Base-by-base conservation (phyloP, 2,888 invertebrate species). In the Standfussiana lucernea region DNA sequence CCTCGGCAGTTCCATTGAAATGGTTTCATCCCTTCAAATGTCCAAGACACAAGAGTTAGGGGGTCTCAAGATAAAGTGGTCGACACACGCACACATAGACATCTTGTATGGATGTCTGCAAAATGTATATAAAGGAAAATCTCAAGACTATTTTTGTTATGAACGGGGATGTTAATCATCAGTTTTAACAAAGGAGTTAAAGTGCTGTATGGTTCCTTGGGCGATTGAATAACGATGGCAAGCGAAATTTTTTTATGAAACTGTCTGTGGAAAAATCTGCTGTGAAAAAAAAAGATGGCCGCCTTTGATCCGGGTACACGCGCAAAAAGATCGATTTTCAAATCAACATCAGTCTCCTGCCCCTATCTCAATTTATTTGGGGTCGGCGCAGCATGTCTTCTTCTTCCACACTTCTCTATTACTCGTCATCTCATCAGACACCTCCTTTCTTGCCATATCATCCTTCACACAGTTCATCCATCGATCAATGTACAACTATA, bases 131-230 rank as follows among this genome's bases (percentile, higher is more conserved):
- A 82, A 87, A 85, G 88, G 88, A 89, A 88, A 89, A 91, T 88
- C 87, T 80, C 77, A 71, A 68, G 72, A 85, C 89, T 91, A 89
- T 89, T 91, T 89, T 88, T 86, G 81, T 87, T 78, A 82, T 85
- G 77, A 82, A 85, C 71, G 53, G 74, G 84, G 86, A 85, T 80
- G 78, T 79, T 83, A 72, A 80, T 83, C 79, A 81, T 78, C 62
- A 45, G 69, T 40, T 77, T 59, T 70, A 84, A 87, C 86, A 90
- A 90, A 89, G 86, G 32, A 79, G 56, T 45, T 70, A 67, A 75
- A 64, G 40, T 40, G 15, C 40, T 64, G n/a, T 1, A 18, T 40
- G n/a, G 15, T 40, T 40, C 24, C 37, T 62, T 62, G 8, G 1
- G 2, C 37, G 11, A 37, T 62, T 37, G 21, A 59, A 32, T 32